phyloP scores from a whole-genome alignment of 2,888 invertebrate genomes.

The Dromius quadrimaculatus region DNA sequence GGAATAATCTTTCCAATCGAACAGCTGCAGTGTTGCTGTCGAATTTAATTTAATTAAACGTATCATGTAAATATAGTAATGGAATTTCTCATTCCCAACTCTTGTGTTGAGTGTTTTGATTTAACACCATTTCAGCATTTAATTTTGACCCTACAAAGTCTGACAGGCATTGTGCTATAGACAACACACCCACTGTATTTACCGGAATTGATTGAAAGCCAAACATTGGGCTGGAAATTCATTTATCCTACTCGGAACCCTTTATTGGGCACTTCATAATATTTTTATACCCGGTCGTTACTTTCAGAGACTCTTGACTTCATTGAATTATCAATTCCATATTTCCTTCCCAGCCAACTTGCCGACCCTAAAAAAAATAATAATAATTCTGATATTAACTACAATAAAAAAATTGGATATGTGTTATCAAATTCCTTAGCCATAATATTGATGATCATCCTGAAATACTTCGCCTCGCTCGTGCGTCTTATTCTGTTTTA shows the following conservation, averaged over 20 bases:
- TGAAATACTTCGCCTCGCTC: too few relatives aligned
- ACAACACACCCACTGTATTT: constrained; percentile 30
- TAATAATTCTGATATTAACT: too few relatives aligned
- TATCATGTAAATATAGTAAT: constrained; percentile 20
- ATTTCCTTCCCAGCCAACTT: constrained; percentile 3
- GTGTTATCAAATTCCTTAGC: too few relatives aligned
- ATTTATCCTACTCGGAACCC: constrained; percentile 35
- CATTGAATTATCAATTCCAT: constrained; percentile 18
- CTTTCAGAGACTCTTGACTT: background rate
- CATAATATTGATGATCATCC: too few relatives aligned
- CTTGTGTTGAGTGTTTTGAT: constrained; percentile 14
- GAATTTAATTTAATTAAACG: constrained; percentile 5
- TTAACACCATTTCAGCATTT: constrained; percentile 34
- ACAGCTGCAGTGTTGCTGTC: background rate
- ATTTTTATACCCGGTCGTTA: constrained; percentile 31
- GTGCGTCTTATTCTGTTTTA: too few relatives aligned
- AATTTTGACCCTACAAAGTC: constrained; percentile 24
- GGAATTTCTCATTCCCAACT: constrained; percentile 7
- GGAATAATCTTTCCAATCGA: background rate
- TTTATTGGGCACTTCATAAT: constrained; percentile 26
- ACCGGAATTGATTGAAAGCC: constrained; percentile 39
- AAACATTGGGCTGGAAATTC: constrained; percentile 36
- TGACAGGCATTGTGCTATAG: constrained; percentile 36
- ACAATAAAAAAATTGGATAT: too few relatives aligned
- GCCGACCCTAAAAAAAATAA: too few relatives aligned